Conservation (phyloP, 2,113 vertebrate species). For the Sylvilagus bachmani region DNA sequence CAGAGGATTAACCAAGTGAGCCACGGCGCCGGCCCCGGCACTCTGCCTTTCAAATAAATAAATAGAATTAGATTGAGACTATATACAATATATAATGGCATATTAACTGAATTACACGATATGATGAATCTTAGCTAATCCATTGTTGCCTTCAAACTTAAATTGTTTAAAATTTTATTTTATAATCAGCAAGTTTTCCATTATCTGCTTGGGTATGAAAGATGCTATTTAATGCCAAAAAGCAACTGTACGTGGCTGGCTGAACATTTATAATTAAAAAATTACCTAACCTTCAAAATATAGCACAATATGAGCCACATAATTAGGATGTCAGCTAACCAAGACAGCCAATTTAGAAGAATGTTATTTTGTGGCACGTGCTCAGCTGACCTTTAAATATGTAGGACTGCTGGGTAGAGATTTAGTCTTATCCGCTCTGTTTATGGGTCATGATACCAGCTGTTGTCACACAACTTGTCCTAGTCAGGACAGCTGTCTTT, state of each 20-base stretch:
- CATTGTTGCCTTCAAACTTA: not conserved
- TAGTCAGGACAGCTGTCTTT: constrained; percentile 26
- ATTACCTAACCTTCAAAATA: constrained; percentile 31
- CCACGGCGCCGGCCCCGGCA: no score
- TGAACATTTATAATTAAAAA: constrained; percentile 22
- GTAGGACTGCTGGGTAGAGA: not conserved
- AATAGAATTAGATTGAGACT: not conserved
- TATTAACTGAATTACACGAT: not conserved
- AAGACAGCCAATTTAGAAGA: not conserved
- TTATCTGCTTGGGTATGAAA: constrained; percentile 39
- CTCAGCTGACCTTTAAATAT: not conserved
- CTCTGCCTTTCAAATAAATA: no score
- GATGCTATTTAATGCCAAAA: constrained; percentile 52
- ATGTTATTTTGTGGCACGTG: not conserved
- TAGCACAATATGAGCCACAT: constrained; percentile 22
- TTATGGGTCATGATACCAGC: not conserved
- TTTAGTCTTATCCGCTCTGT: not conserved
- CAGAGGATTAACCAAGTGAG: no score
- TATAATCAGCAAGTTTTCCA: constrained; percentile 33
- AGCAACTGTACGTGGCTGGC: constrained; percentile 40
- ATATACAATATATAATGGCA: not conserved
- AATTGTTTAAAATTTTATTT: constrained; percentile 6
- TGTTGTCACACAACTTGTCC: not conserved
- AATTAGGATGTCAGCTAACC: constrained; percentile 11
- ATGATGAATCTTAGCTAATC: not conserved